These are phyloP conservation scores for Homalodisca vitripennis DNA, from an alignment of 1,140 invertebrate species.

Conservation along the genomic window DNA sequence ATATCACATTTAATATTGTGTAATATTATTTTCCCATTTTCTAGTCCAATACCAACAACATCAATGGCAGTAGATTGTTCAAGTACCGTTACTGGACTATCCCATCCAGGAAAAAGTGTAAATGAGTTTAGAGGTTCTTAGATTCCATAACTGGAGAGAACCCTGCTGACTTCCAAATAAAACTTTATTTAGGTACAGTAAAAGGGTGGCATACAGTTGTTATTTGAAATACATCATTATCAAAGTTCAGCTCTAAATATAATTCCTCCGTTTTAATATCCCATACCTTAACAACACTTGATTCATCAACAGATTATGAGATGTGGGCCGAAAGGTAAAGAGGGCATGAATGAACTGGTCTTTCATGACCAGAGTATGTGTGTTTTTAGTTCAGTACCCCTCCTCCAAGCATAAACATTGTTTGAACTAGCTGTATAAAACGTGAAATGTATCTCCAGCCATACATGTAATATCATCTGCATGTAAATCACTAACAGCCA, in stretches of 20 bases:
- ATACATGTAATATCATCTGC: conserved; percentile 80
- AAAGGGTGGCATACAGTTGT: conserved; percentile 81
- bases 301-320: conserved; percentile 81
- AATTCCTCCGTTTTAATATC: conserved; percentile 74
- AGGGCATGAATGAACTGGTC: conserved; percentile 71
- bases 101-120: conserved; percentile 82
- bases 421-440: conserved; percentile 78
- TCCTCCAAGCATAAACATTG: conserved; percentile 83
- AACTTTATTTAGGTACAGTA: conserved; percentile 94
- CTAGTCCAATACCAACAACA: conserved; percentile 84
- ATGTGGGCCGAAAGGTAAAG: conserved; percentile 85
- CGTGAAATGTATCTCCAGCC: conserved; percentile 72
- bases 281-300: conserved; percentile 79
- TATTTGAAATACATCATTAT: conserved; percentile 70
- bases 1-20: conserved; percentile 89
- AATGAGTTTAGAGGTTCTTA: conserved; percentile 75
- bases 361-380: conserved; percentile 73
- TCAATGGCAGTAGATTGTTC: conserved; percentile 87
- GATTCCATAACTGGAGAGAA: conserved; percentile 86
- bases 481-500: conserved; percentile 81
- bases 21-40: conserved; percentile 77
- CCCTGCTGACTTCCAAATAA: conserved; percentile 91
- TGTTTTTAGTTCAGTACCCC: conserved; percentile 85
- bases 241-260: conserved; percentile 68
- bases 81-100: conserved; percentile 64